Percentiles rank a stretch among this genome's conserved stretches.
phyloP scores from a whole-genome alignment of 2,113 vertebrate genomes.

The Copsychus sechellarum region DNA sequence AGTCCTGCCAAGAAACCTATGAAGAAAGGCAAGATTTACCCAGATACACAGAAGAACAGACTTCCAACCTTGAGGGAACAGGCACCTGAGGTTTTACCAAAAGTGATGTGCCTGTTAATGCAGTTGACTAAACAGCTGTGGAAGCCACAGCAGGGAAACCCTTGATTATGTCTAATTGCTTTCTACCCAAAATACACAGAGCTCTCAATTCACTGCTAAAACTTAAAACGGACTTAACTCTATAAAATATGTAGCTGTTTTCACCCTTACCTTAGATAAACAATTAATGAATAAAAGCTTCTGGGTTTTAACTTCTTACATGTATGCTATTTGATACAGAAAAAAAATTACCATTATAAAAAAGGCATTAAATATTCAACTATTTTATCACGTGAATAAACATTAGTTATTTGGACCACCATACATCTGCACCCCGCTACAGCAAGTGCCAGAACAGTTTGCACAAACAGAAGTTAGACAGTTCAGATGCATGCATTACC shows the following conservation, averaged over 20 bases:
- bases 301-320: not conserved
- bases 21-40: not conserved
- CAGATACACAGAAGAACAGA: not conserved
- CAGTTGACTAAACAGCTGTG: not conserved
- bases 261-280: not conserved
- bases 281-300: not conserved
- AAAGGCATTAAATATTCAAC: not conserved
- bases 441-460: not conserved
- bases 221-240: not conserved
- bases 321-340: not conserved
- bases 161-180: not conserved
- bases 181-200: not conserved
- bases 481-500: not conserved
- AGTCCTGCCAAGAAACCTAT: not conserved
- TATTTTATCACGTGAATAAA: not conserved
- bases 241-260: not conserved
- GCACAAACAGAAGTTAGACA: not conserved
- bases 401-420: not conserved
- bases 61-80: not conserved
- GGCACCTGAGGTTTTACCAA: not conserved
- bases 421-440: not conserved
- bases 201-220: not conserved
- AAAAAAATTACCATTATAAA: not conserved
- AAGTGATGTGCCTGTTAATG: not conserved
- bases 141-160: not conserved